A percentile compares a stretch with the other conserved stretches of the same genome.
These are phyloP conservation scores for Cryptotermes secundus DNA, from an alignment of 1,140 invertebrate species.

Conservation along the genomic window DNA sequence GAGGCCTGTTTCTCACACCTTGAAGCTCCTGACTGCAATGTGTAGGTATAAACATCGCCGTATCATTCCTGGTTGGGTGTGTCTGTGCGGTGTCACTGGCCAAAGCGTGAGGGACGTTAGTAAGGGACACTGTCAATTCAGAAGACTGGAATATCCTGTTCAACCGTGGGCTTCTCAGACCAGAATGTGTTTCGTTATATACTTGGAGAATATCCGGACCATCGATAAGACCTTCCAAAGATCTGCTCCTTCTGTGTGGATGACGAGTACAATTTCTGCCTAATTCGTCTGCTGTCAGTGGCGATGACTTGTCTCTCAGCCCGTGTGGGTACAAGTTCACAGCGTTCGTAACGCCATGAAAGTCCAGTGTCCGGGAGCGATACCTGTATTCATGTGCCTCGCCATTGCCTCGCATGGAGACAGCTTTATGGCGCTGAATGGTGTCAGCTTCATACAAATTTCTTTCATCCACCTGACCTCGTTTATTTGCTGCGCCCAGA, in stretches of 20 bases:
- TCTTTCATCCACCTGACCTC: conserved; percentile 63
- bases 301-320: conserved; percentile 45
- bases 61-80: neutral
- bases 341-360: conserved; percentile 44
- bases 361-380: conserved; percentile 36
- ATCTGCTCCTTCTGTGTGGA: conserved; percentile 50
- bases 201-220: conserved; percentile 48
- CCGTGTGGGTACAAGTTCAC: conserved; percentile 56
- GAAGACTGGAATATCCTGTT: no score
- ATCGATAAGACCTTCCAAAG: conserved; percentile 64
- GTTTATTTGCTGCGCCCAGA: conserved; percentile 53
- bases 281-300: neutral
- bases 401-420: conserved; percentile 37
- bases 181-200: neutral
- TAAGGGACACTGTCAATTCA: neutral
- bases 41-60: neutral
- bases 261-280: neutral
- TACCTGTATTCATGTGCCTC: neutral
- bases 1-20: no score
- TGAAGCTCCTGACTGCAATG: no score
- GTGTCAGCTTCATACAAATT: conserved; percentile 74
- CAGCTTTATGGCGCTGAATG: conserved; percentile 59
- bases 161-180: neutral
- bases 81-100: no score
- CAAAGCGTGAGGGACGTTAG: neutral